Percentiles rank a stretch among this genome's conserved stretches.
Conservation (phyloP, 2,113 vertebrate genomes). For the Dipodomys spectabilis region DNA sequence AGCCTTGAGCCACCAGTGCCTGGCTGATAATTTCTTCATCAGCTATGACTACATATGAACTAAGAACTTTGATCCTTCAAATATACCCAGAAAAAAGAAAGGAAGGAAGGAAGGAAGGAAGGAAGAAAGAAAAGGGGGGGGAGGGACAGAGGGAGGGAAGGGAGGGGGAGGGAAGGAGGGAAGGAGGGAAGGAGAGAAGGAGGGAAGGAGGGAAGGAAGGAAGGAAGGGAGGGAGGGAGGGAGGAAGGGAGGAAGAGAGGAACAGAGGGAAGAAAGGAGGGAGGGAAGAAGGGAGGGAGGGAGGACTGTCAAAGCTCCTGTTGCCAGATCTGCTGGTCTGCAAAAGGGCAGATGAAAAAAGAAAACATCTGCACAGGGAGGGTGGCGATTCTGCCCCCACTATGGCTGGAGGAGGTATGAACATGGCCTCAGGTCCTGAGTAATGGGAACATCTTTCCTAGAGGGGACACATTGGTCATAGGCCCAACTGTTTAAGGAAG, state of each 20-base stretch:
- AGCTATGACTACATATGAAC: not conserved
- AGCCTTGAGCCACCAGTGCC: no score
- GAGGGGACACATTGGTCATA: not conserved
- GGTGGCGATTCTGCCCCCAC: no score
- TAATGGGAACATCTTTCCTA: not conserved
- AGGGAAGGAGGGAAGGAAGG: no score
- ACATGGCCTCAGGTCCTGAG: not conserved
- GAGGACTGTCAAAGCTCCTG: not conserved
- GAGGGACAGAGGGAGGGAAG: no score
- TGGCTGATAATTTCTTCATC: not conserved
- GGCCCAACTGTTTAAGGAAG: not conserved
- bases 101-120: no score
- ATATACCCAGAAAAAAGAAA: not conserved
- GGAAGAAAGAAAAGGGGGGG: no score
- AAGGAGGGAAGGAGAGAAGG: no score
- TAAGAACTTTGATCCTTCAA: not conserved
- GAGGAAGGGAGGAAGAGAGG: no score
- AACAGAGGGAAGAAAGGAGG: no score
- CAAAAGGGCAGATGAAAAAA: not conserved
- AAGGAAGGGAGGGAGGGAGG: no score
- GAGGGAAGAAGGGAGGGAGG: no score
- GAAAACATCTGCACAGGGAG: not conserved
- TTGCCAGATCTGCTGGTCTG: not conserved
- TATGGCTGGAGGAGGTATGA: not conserved
- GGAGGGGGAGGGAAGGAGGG: no score